A percentile compares a stretch with the other conserved stretches of the same genome.
Evolutionary conservation across 2,797 vertebrate species (phyloP).

Genomic region (Pseudochirops cupreus): DNA sequence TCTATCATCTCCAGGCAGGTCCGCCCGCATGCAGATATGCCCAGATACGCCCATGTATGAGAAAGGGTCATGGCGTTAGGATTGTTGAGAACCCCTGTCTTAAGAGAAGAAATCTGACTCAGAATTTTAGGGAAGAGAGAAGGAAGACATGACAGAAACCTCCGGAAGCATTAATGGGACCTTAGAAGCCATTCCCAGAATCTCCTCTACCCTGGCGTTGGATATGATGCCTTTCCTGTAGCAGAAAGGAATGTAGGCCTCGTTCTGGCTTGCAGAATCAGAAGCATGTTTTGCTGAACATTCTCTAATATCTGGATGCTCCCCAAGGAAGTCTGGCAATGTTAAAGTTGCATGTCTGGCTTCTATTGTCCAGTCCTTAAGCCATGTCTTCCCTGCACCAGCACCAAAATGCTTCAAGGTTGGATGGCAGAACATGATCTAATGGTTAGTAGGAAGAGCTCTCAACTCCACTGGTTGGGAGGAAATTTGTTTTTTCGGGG

Average conservation of each 20-base stretch:
- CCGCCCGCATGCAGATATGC: too few relatives aligned
- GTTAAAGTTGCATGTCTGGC: not conserved
- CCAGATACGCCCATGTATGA: too few relatives aligned
- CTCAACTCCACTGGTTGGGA: conserved; percentile 41
- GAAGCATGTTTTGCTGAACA: not conserved
- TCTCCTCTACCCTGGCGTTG: not conserved
- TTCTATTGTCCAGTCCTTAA: not conserved
- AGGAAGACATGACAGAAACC: not conserved
- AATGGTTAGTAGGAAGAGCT: conserved; percentile 55
- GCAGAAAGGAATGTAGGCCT: not conserved
- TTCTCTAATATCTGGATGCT: not conserved
- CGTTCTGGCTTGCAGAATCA: not conserved
- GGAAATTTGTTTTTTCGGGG: not conserved
- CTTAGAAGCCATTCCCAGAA: not conserved
- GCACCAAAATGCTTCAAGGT: not conserved
- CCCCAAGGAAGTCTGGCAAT: not conserved
- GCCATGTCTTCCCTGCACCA: not conserved
- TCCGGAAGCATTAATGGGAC: not conserved
- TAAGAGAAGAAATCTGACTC: not conserved
- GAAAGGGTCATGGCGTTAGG: too few relatives aligned
- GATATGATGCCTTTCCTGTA: not conserved
- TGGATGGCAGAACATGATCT: not conserved
- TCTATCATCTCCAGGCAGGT: too few relatives aligned
- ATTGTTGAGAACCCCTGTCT: too few relatives aligned
- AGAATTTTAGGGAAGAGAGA: not conserved